These are phyloP conservation scores for Notarius lentiginosus DNA, from an alignment of 2,113 vertebrate species.

Conservation along the genomic window DNA sequence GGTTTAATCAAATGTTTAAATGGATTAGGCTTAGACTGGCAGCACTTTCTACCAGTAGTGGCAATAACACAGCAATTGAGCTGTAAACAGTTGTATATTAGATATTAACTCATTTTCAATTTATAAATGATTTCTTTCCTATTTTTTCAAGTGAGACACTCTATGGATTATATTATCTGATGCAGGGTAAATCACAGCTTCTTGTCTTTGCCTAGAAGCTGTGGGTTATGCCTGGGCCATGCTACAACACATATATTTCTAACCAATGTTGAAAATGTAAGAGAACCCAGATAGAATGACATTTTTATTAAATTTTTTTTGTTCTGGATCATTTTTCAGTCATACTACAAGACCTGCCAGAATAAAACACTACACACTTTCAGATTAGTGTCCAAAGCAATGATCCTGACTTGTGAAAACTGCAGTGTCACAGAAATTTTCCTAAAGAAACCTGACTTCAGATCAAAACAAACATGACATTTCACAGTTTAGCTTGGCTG, in stretches of 20 bases:
- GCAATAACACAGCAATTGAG: neutral
- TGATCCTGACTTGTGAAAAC: neutral
- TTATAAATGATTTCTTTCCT: conserved; percentile 28
- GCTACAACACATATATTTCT: neutral
- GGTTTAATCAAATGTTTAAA: conserved; percentile 34
- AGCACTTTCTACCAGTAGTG: conserved; percentile 12
- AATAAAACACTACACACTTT: neutral
- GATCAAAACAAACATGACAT: neutral
- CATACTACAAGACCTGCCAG: neutral
- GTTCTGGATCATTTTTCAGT: neutral
- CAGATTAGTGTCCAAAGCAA: neutral
- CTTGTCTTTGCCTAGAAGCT: conserved; percentile 25
- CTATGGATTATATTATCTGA: conserved; percentile 18
- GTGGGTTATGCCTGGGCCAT: neutral
- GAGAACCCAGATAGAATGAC: neutral
- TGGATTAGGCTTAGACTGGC: conserved; percentile 10
- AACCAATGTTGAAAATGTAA: neutral
- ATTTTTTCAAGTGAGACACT: conserved; percentile 14
- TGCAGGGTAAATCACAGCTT: conserved; percentile 12
- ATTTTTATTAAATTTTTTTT: neutral
- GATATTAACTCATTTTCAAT: conserved; percentile 28
- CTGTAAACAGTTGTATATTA: conserved; percentile 15
- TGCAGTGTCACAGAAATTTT: neutral
- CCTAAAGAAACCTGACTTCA: neutral
- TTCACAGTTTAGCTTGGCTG: neutral